Percentiles rank a stretch among this genome's conserved stretches.
Conservation (phyloP, 2,113 vertebrate genomes). For the Engraulis encrasicolus region DNA sequence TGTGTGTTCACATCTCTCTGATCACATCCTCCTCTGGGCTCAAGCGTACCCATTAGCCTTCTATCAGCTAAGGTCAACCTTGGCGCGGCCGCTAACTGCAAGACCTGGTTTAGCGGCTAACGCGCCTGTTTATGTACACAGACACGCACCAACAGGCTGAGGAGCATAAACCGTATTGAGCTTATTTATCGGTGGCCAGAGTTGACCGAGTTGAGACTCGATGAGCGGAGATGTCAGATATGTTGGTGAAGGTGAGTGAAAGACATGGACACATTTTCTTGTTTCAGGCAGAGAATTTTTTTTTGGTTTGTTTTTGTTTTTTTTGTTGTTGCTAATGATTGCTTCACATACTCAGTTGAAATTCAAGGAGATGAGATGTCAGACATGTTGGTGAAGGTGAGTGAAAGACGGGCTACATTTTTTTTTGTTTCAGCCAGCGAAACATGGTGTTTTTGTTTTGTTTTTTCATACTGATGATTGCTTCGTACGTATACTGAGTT, state of each 20-base stretch:
- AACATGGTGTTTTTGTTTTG: too few relatives aligned
- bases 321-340: too few relatives aligned
- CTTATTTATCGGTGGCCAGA: background rate
- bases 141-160: background rate
- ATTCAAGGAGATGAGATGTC: too few relatives aligned
- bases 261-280: background rate
- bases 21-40: background rate
- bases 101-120: constrained; percentile 11
- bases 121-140: background rate
- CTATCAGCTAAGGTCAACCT: background rate
- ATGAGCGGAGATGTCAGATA: background rate
- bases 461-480: too few relatives aligned
- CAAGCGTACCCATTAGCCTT: background rate
- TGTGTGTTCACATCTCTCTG: too few relatives aligned
- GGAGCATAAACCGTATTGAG: background rate
- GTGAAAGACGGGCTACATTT: too few relatives aligned
- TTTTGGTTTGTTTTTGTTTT: too few relatives aligned
- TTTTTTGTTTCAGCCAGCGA: too few relatives aligned
- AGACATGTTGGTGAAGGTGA: too few relatives aligned
- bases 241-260: background rate
- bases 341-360: too few relatives aligned
- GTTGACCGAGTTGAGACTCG: background rate
- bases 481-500: too few relatives aligned
- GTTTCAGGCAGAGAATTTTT: too few relatives aligned
- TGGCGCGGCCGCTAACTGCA: background rate